Base-by-base conservation (phyloP, 2,888 invertebrate genomes). In the Latheticus oryzae region DNA sequence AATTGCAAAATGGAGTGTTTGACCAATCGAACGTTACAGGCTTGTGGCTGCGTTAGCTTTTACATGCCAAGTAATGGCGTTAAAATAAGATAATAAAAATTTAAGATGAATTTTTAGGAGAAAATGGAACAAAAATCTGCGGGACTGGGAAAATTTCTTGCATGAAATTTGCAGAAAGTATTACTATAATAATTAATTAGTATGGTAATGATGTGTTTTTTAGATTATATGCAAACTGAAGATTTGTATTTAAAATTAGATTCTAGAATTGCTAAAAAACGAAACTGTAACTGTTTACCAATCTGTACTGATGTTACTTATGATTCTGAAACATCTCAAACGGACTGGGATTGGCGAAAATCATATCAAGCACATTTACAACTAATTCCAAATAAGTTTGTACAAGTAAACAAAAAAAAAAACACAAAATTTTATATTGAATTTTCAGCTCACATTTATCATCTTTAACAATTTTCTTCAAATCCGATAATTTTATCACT, bases 1-100 rank as follows among this genome's bases (percentile, higher is more conserved):
- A 89, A 88, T 72, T 89, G 89, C 68, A 85, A 87, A 68, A 79
- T 87, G 72, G 89, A 89, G 74, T 89, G 89, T 64, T 74, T 87
- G 51, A 82, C 87, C 1, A 88, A 88, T 74, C 87, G 83, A 61
- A 88, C 88, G 0, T 73, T 82, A 38, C 70, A 76, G 1, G 73
- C 37, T 3, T 77, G 77, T 51, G 68, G 67, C 15, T 77, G 77
- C 53, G 73, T 75, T 5, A 84, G 84, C 69, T 87, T 86, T 66
- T 86, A 85, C 42, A 87, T 89, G 86, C 87, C 87, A 43, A 70
- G 81, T 79, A 71, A 75, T n/a, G n/a, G 74, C 16, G 11, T 7
- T 23, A 2, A 21, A 5, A 23, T 23, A 21, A 19, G 21, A 5
- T 19, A 5, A 9, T 21, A 9, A n/a, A 9, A 9, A 3, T 40